phyloP scores from a whole-genome alignment of 2,113 vertebrate genomes.

The Sarotherodon lohbergeri region DNA sequence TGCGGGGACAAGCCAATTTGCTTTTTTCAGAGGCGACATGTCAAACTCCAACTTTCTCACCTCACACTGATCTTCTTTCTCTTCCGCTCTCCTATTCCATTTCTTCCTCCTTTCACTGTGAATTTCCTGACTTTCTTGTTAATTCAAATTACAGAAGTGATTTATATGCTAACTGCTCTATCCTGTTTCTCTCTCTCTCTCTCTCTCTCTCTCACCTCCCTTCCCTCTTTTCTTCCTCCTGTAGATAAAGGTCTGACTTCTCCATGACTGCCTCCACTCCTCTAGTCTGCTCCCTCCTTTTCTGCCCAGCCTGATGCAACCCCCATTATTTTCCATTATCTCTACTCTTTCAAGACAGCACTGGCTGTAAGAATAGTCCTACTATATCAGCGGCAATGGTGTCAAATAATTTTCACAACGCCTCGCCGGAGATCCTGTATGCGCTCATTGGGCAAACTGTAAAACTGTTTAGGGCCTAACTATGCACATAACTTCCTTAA shows the following conservation, averaged over 20 bases:
- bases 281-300: slow-evolving; percentile 60
- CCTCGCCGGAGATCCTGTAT: slow-evolving; percentile 8
- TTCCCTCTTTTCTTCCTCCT: slow-evolving; percentile 36
- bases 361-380: slow-evolving; percentile 53
- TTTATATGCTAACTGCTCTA: slow-evolving; percentile 60
- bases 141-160: slow-evolving; percentile 46
- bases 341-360: slow-evolving; percentile 44
- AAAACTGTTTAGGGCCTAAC: slow-evolving; percentile 54
- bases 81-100: neutral
- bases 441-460: slow-evolving; percentile 30
- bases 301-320: slow-evolving; percentile 54
- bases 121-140: slow-evolving; percentile 44
- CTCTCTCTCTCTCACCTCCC: neutral
- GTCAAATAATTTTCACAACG: slow-evolving; percentile 40
- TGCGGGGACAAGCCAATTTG: slow-evolving; percentile 55
- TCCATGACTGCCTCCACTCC: slow-evolving; percentile 63
- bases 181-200: slow-evolving; percentile 45
- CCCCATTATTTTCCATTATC: slow-evolving; percentile 56
- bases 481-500: slow-evolving; percentile 46
- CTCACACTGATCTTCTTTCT: slow-evolving; percentile 12
- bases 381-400: slow-evolving; percentile 25
- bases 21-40: slow-evolving; percentile 16
- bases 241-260: slow-evolving; percentile 73
- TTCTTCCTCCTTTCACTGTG: slow-evolving; percentile 34
- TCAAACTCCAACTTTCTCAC: slow-evolving; percentile 38